These are phyloP conservation scores for Herpetotheres cachinnans DNA, from an alignment of 2,113 vertebrate genomes.

Conservation along the genomic window DNA sequence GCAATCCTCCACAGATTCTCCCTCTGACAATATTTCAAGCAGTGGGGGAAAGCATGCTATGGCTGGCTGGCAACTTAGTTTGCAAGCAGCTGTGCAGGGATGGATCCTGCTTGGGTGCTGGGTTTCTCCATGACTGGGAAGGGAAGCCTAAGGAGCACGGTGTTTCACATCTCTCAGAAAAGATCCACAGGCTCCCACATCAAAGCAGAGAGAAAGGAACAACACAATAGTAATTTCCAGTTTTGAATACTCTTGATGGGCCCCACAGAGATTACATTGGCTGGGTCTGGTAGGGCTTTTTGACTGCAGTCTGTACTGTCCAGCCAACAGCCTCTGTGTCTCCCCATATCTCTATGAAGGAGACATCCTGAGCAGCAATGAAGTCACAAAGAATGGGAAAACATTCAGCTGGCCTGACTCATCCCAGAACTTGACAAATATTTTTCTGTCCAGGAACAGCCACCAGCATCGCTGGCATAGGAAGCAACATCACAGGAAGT, in stretches of 20 bases:
- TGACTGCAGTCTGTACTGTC: not conserved
- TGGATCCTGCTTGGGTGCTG: not conserved
- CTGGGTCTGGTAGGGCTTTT: not conserved
- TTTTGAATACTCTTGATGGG: not conserved
- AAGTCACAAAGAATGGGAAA: not conserved
- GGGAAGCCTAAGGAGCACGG: not conserved
- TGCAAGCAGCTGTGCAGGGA: not conserved
- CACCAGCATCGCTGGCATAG: not conserved
- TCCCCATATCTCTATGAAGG: not conserved
- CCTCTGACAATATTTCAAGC: constrained; percentile 12
- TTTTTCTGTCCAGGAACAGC: not conserved
- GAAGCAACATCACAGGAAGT: not conserved
- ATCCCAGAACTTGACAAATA: not conserved
- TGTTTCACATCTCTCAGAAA: not conserved
- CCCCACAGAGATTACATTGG: accelerated
- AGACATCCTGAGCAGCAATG: not conserved
- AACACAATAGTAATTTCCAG: not conserved
- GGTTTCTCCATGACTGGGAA: not conserved
- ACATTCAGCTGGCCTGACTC: not conserved
- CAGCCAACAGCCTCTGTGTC: not conserved
- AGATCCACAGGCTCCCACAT: not conserved
- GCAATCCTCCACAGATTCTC: constrained; percentile 12
- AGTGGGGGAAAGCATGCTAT: not conserved
- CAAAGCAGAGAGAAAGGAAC: not conserved
- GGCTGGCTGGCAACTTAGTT: not conserved